A percentile compares a stretch with the other conserved stretches of the same genome.
phyloP scores from a whole-genome alignment of 2,888 invertebrate genomes.

The Drosophila niveifrons region DNA sequence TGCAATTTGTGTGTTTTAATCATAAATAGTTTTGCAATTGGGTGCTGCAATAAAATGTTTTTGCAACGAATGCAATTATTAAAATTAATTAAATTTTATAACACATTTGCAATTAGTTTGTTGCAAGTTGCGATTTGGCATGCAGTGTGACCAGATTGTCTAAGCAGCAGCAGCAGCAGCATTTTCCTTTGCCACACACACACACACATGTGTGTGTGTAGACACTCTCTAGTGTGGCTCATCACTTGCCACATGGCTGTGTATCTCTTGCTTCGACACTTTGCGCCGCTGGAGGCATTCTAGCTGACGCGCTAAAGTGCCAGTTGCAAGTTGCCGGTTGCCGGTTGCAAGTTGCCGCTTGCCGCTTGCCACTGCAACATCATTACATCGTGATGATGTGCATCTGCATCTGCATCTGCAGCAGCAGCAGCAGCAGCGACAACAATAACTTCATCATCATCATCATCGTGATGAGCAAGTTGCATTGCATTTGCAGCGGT shows the following conservation, averaged over 20 bases:
- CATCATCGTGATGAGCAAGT: slow-evolving; percentile 44
- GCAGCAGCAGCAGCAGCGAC: background rate
- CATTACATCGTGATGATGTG: slow-evolving; percentile 5
- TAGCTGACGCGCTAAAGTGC: slow-evolving; percentile 23
- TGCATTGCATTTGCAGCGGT: slow-evolving; percentile 62
- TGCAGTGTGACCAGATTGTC: background rate
- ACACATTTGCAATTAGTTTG: background rate
- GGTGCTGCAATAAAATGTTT: background rate
- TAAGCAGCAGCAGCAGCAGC: no score
- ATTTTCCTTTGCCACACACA: background rate
- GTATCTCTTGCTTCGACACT: slow-evolving; percentile 40
- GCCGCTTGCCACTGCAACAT: background rate
- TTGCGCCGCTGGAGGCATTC: slow-evolving; percentile 46
- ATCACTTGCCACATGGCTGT: slow-evolving; percentile 21
- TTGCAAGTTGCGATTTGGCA: background rate
- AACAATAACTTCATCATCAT: slow-evolving; percentile 28
- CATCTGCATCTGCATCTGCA: slow-evolving; percentile 21
- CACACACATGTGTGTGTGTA: background rate
- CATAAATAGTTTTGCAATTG: background rate
- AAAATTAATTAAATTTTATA: background rate
- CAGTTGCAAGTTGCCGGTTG: background rate
- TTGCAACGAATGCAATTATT: background rate
- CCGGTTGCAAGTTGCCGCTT: background rate
- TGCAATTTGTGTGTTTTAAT: background rate
- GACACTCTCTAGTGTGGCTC: background rate